Percentiles rank a stretch among this genome's conserved stretches.
Evolutionary conservation across 2,888 invertebrate species (phyloP).

Genomic region (Stenchaetothrips biformis): DNA sequence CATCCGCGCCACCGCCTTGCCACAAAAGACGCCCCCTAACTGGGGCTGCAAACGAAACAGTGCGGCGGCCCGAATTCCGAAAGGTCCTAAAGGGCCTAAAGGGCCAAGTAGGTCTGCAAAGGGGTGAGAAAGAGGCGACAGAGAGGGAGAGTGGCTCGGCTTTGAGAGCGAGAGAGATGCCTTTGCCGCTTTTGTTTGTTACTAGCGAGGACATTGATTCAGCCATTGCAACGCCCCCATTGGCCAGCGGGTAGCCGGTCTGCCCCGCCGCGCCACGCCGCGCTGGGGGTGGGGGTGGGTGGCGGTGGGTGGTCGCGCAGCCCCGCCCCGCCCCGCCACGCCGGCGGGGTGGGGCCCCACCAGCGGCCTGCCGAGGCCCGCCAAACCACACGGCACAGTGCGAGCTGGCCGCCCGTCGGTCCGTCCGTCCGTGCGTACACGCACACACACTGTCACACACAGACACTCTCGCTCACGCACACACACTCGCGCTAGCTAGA

Average conservation of each 20-base stretch:
- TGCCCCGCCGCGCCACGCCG: background rate
- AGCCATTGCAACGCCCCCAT: conserved; percentile 24
- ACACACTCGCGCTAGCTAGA: background rate
- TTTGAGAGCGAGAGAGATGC: conserved; percentile 24
- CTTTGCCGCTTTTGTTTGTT: conserved; percentile 3
- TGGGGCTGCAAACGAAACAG: background rate
- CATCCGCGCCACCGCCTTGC: background rate
- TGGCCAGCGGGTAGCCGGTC: conserved; percentile 15
- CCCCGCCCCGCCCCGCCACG: background rate
- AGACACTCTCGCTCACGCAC: background rate
- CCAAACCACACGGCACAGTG: background rate
- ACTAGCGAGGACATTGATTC: conserved; percentile 19
- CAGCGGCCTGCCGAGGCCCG: background rate
- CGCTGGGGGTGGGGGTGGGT: background rate
- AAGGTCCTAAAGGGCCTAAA: background rate
- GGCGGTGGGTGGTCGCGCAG: background rate
- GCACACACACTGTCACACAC: background rate
- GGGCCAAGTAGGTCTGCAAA: background rate
- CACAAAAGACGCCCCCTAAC: background rate
- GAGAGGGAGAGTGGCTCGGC: background rate
- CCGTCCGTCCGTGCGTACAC: background rate
- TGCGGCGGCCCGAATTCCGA: background rate
- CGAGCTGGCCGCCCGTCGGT: background rate
- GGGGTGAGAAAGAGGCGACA: background rate
- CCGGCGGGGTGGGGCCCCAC: background rate